Conservation (phyloP, 1,140 invertebrate species). For the Trissolcus basalis region DNA sequence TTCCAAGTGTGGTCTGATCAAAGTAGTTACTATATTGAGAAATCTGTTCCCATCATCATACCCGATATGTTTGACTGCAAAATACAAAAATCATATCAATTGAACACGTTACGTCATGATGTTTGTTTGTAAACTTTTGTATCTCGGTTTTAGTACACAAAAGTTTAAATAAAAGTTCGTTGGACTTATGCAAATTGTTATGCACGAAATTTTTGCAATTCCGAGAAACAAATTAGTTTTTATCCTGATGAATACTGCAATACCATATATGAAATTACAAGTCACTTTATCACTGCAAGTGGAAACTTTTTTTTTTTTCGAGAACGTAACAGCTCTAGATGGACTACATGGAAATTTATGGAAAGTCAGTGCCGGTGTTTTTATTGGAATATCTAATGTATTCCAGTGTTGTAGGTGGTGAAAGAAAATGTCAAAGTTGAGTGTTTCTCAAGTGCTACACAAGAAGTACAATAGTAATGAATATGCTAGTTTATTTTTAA, state of each 20-base stretch:
- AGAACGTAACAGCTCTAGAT: conserved; percentile 2
- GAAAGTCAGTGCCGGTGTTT: conserved; percentile 20
- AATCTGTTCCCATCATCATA: no score
- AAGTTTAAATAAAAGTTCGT: no score
- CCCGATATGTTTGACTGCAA: no score
- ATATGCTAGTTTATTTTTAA: conserved; percentile 33
- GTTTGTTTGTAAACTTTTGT: no score
- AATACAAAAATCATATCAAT: no score
- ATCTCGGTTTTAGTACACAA: no score
- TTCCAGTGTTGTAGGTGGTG: conserved; percentile 32
- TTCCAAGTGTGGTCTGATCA: no score
- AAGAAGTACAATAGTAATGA: conserved; percentile 42
- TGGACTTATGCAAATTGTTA: no score
- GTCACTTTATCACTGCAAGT: background rate
- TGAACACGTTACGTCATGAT: no score
- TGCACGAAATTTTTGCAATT: no score
- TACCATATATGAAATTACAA: conserved; percentile 1
- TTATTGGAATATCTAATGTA: conserved; percentile 29
- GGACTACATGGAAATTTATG: conserved; percentile 27
- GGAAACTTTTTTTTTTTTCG: background rate
- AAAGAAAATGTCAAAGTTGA: conserved; percentile 50
- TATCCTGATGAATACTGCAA: background rate
- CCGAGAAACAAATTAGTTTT: background rate
- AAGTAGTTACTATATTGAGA: no score
- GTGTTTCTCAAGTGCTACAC: conserved; percentile 37